Conservation (phyloP, 2,113 vertebrate species). For the Oreochromis tanganicae region DNA sequence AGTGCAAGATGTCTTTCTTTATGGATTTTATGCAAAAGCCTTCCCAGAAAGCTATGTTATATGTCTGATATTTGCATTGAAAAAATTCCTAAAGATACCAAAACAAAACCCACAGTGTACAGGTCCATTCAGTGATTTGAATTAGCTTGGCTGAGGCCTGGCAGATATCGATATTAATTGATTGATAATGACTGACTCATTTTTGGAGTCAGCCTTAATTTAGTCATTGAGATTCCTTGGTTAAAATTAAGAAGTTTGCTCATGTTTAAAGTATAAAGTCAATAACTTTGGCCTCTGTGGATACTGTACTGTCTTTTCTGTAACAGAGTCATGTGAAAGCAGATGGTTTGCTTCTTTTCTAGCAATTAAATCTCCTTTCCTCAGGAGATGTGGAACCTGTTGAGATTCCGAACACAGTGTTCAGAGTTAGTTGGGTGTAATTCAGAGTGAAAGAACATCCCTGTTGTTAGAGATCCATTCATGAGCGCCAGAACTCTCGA, state of each 20-base stretch:
- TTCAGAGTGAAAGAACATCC: not conserved
- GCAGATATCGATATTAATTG: not conserved
- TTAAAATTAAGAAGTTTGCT: not conserved
- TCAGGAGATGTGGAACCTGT: not conserved
- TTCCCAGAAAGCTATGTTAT: not conserved
- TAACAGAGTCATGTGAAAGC: not conserved
- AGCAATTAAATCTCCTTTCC: not conserved
- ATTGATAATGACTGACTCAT: not conserved
- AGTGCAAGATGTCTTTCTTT: not conserved
- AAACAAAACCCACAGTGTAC: not conserved
- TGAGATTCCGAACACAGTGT: not conserved
- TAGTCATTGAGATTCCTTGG: not conserved
- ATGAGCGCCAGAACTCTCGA: not conserved
- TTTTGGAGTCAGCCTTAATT: not conserved
- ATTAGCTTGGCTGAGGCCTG: not conserved
- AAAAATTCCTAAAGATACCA: not conserved
- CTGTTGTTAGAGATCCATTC: not conserved
- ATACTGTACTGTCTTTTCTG: not conserved
- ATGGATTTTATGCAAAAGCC: not conserved
- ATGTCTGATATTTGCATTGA: not conserved
- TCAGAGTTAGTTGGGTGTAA: not conserved
- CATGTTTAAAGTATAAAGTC: not conserved
- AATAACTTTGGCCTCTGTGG: not conserved
- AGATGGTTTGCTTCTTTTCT: not conserved
- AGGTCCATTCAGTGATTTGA: not conserved